phyloP scores from a whole-genome alignment of 2,888 invertebrate genomes.

The Drosophila robusta region DNA sequence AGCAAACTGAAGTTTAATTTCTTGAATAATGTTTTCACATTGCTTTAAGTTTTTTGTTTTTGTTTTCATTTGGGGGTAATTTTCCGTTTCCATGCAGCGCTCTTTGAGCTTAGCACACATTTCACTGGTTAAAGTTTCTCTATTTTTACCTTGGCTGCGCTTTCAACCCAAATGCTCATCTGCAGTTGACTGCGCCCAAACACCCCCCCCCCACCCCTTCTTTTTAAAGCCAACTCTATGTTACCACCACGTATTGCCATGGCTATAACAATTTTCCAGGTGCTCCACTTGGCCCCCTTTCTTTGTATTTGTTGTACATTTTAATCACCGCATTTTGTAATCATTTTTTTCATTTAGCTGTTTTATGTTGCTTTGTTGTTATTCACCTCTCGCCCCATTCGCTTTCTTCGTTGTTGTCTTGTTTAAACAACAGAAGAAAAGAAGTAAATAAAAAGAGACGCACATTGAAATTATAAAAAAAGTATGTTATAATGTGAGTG shows the following conservation, averaged over 20 bases:
- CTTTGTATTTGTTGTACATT: slow-evolving; percentile 39
- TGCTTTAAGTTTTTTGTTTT: not conserved
- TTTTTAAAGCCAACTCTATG: not conserved
- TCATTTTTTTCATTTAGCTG: slow-evolving; percentile 19
- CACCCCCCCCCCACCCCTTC: not conserved
- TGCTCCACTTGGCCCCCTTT: slow-evolving; percentile 23
- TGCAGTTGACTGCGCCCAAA: slow-evolving; percentile 68
- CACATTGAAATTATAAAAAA: slow-evolving; percentile 30
- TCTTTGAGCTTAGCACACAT: slow-evolving; percentile 18
- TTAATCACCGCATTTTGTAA: slow-evolving; percentile 69
- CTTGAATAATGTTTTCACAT: slow-evolving; percentile 3
- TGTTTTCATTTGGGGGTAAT: slow-evolving; percentile 17
- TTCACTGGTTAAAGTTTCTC: slow-evolving; percentile 23
- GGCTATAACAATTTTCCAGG: slow-evolving; percentile 47
- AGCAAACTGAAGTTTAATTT: not conserved
- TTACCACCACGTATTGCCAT: slow-evolving; percentile 1
- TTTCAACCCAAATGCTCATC: slow-evolving; percentile 76
- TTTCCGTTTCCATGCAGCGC: slow-evolving; percentile 49
- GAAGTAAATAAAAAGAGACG: slow-evolving; percentile 17
- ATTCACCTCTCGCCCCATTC: slow-evolving; percentile 42
- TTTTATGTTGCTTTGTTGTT: slow-evolving; percentile 41
- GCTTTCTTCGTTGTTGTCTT: slow-evolving; percentile 52
- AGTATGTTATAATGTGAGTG: slow-evolving; percentile 31
- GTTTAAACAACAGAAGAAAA: slow-evolving; percentile 12
- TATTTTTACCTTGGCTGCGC: slow-evolving; percentile 38